Conservation (phyloP, 2,888 invertebrate genomes). For the Dorcus hopei region DNA sequence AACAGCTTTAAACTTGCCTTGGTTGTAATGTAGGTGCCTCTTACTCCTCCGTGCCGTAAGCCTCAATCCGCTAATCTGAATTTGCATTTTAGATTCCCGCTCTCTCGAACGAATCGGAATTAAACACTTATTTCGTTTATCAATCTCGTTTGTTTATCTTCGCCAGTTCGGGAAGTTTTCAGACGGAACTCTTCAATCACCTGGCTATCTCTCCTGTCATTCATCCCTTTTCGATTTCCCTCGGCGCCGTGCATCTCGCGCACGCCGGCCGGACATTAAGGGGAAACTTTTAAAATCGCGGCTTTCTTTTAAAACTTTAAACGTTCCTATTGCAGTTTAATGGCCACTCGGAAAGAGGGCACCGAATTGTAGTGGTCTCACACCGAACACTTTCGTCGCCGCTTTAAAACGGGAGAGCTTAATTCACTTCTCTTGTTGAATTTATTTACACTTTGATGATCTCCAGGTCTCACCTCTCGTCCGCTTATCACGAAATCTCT, state of each 20-base stretch:
- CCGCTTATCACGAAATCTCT: slow-evolving; percentile 11
- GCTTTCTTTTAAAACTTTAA: slow-evolving; percentile 36
- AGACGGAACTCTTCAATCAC: slow-evolving; percentile 39
- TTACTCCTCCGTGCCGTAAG: slow-evolving; percentile 18
- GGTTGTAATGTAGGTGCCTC: slow-evolving; percentile 41
- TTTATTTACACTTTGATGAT: slow-evolving; percentile 38
- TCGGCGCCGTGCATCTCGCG: slow-evolving; percentile 6
- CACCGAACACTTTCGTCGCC: slow-evolving; percentile 12
- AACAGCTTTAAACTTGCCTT: slow-evolving; percentile 49
- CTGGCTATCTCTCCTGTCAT: slow-evolving; percentile 25
- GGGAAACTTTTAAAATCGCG: slow-evolving; percentile 30
- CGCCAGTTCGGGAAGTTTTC: slow-evolving; percentile 34
- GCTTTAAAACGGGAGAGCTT: slow-evolving; percentile 20
- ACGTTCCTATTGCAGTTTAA: slow-evolving; percentile 30
- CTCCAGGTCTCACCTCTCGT: slow-evolving; percentile 34
- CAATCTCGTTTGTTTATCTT: slow-evolving; percentile 42
- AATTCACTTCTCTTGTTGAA: slow-evolving; percentile 37
- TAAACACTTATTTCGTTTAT: slow-evolving; percentile 47
- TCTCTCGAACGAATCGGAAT: slow-evolving; percentile 43
- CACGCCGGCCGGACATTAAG: slow-evolving; percentile 11
- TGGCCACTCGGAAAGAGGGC: slow-evolving; percentile 20
- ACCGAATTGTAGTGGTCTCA: slow-evolving; percentile 21
- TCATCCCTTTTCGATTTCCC: slow-evolving; percentile 4
- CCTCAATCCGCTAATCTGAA: slow-evolving; percentile 41
- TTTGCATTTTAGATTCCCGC: slow-evolving; percentile 51